Base-by-base conservation (phyloP, 2,113 vertebrate genomes). In the Acinonyx jubatus region DNA sequence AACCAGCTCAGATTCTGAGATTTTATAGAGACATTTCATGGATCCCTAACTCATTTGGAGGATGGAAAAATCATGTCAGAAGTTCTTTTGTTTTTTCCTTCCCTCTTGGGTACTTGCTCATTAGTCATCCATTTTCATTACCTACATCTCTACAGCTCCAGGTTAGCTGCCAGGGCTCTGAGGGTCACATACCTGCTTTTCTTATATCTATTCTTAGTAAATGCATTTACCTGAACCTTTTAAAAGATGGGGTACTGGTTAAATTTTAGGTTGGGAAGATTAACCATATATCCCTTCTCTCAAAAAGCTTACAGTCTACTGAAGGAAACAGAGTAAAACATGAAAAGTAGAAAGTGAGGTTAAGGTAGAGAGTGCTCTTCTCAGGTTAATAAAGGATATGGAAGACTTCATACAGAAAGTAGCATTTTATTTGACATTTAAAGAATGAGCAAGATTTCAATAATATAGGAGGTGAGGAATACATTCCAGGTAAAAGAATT, bases 11-110 rank as follows among this genome's bases (percentile, higher is more conserved):
- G 73, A 80, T 87, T 74, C 63, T 69, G 15, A 57, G 19, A 27
- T 91, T 96, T 94, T 89, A 31, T 31, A 65, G 50, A 96, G 90
- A 31, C 52, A 13, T 68, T 73, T 85, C 55, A 74, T 95, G 25
- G 65, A 68, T 84, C 12, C 27, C 45, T 88, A 29, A 74, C n/a
- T 80, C 38, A 25, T 66, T 16, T 80, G 45, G 48, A 19, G n/a
- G 33, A 41, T 91, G 50, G 45, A 89, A 94, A 91, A 84, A 84
- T 23, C 65, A 23, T 3, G 11, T 79, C 57, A 88, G 9, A 82
- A 83, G 4, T 91, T 84, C 83, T 91, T 50, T 88, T 65, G 45
- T 84, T 93, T 61, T 92, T 73, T 33, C 29, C 48, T 82, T 79
- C 63, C 61, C 14, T 89, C 50, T 84, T 29, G n/a, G 61, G 71